A percentile compares a stretch with the other conserved stretches of the same genome.
Evolutionary conservation across 2,113 vertebrate species (phyloP).

Genomic region (Phodopus roborovskii): DNA sequence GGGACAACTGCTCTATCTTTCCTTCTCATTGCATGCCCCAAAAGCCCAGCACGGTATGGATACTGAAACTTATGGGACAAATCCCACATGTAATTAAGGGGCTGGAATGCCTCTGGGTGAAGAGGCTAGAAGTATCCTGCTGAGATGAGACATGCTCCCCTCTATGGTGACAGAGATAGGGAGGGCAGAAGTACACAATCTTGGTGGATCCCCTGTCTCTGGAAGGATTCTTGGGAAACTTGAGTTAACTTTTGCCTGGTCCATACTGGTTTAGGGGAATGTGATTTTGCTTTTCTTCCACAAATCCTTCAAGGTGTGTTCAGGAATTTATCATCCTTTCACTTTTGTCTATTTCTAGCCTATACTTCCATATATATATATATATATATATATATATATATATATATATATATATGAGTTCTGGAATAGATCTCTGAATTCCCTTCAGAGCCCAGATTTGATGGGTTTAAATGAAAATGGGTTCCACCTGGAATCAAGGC

Average conservation of each 20-base stretch:
- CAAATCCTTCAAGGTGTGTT: not conserved
- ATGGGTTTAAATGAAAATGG: slow-evolving; percentile 70
- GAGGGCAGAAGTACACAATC: not conserved
- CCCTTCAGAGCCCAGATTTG: slow-evolving; percentile 57
- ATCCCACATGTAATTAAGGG: rapidly evolving
- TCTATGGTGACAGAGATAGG: not conserved
- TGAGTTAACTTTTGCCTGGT: not conserved
- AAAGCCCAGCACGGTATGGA: not conserved
- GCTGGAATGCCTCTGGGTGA: not conserved
- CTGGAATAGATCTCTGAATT: slow-evolving; percentile 65
- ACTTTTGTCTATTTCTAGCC: slow-evolving; percentile 55
- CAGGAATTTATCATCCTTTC: slow-evolving; percentile 39
- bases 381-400: no score
- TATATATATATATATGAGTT: no score
- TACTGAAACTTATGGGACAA: not conserved
- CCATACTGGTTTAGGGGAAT: rapidly evolving
- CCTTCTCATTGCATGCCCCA: not conserved
- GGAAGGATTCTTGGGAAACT: not conserved
- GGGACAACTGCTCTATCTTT: not conserved
- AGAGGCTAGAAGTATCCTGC: not conserved
- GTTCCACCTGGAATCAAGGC: slow-evolving; percentile 68
- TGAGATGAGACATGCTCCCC: not conserved
- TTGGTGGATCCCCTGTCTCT: not conserved
- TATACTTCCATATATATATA: slow-evolving; percentile 39
- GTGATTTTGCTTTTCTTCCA: not conserved